Percentiles rank a stretch among this genome's conserved stretches.
These are phyloP conservation scores for Cariama cristata DNA, from an alignment of 2,113 vertebrate species.

Conservation along the genomic window DNA sequence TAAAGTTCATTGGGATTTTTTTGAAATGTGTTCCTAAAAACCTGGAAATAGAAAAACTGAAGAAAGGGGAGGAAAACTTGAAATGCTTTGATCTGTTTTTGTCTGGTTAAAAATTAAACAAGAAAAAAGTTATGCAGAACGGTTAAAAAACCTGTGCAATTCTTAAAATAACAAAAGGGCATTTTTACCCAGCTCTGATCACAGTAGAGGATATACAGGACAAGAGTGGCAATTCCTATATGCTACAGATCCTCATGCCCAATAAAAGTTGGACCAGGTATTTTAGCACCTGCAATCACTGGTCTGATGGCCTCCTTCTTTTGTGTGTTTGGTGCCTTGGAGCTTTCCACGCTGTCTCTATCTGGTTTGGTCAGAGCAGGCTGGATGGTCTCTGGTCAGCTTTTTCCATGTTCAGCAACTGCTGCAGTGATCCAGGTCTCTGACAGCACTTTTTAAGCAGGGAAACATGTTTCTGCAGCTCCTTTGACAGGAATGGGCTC, in stretches of 20 bases:
- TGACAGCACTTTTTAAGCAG: not conserved
- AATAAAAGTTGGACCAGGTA: not conserved
- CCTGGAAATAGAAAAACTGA: not conserved
- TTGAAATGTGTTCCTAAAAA: not conserved
- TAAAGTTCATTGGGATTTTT: not conserved
- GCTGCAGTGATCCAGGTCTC: not conserved
- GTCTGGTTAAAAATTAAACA: not conserved
- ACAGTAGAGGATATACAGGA: not conserved
- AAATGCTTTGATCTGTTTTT: not conserved
- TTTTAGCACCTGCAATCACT: not conserved
- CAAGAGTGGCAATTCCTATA: not conserved
- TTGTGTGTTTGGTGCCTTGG: not conserved
- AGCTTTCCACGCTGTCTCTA: not conserved
- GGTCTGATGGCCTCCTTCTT: accelerated
- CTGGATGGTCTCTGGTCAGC: not conserved
- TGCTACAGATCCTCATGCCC: not conserved
- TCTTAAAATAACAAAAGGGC: not conserved
- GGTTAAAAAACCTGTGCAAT: not conserved
- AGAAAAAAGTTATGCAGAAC: not conserved
- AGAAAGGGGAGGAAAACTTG: not conserved
- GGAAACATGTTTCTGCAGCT: accelerated
- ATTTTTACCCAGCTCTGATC: not conserved
- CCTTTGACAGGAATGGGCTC: not conserved
- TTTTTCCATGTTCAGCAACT: not conserved
- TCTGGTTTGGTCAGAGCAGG: not conserved